A percentile compares a stretch with the other conserved stretches of the same genome.
Conservation (phyloP, 2,797 vertebrate species). For the Rachycentron canadum region DNA sequence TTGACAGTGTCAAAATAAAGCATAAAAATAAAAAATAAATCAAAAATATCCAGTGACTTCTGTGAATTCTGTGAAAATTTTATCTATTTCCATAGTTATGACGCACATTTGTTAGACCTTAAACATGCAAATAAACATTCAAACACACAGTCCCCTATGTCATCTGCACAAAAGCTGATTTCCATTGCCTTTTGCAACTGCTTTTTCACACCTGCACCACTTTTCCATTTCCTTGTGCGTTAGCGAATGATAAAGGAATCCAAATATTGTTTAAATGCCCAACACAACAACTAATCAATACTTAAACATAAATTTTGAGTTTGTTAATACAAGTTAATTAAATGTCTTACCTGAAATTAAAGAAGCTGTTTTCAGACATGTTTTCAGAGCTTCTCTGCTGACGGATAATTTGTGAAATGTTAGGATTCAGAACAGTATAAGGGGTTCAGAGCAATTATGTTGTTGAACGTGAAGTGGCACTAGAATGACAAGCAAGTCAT, state of each 20-base stretch:
- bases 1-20: not conserved
- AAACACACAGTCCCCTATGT: not conserved
- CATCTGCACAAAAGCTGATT: constrained; percentile 8
- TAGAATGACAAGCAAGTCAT: constrained; percentile 57
- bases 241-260: not conserved
- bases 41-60: not conserved
- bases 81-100: not conserved
- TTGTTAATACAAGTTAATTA: not conserved
- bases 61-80: not conserved
- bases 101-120: not conserved
- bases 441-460: constrained; percentile 75
- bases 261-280: not conserved
- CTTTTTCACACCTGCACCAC: not conserved
- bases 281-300: not conserved
- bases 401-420: constrained; percentile 51
- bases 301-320: not conserved
- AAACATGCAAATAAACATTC: not conserved
- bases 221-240: constrained; percentile 4
- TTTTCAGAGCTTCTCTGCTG: constrained; percentile 49
- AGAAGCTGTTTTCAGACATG: constrained; percentile 63
- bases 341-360: constrained; percentile 72
- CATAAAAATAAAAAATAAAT: not conserved
- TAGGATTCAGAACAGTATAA: constrained; percentile 56
- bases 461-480: constrained; percentile 76
- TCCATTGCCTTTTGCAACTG: not conserved